Base-by-base conservation (phyloP, 2,888 invertebrate genomes). In the Xestia rhomboidea region DNA sequence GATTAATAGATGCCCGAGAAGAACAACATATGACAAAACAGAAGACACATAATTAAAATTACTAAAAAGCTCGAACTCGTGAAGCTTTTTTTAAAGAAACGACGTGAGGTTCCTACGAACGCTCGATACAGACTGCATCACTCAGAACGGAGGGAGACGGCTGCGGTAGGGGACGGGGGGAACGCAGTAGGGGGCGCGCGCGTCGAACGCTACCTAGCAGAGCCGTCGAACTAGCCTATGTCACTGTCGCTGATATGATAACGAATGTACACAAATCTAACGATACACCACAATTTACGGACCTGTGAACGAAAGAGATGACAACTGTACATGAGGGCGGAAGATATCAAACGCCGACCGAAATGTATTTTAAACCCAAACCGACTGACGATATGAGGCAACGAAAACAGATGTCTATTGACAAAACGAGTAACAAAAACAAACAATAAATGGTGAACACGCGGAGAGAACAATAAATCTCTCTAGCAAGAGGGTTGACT, bases 51-150 rank as follows among this genome's bases (percentile, higher is more conserved):
- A 91, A 92, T 93, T 91, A 90, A 91, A 89, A 90, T 88, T 88
- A 89, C 90, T 93, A 93, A 91, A 95, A 96, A 96, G 96, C 96
- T 95, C 96, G 95, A 92, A 92, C 91, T 90, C 95, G 94, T 92
- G 81, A 93, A 93, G 95, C 93, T 95, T 94, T 93, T 88, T 49
- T 83, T 69, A 79, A 67, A 72, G 67, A 88, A 79, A 78, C 77
- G 85, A 93, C 94, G 93, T 92, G 82, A 87, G 77, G 73, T 77
- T 86, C 77, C 86, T 70, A 78, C 89, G 83, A 83, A 90, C 89
- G 90, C 87, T 90, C 89, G 90, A 91, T 91, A 90, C 93, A 94
- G 96, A 96, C 96, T 96, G 96, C 96, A 96, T 88, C 88, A 82
- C 82, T 82, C 70, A 92, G 87, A 77, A 76, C 86, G 84, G 86